A percentile compares a stretch with the other conserved stretches of the same genome.
These are phyloP conservation scores for Ctenomys sociabilis DNA, from an alignment of 2,113 vertebrate species.

Conservation along the genomic window DNA sequence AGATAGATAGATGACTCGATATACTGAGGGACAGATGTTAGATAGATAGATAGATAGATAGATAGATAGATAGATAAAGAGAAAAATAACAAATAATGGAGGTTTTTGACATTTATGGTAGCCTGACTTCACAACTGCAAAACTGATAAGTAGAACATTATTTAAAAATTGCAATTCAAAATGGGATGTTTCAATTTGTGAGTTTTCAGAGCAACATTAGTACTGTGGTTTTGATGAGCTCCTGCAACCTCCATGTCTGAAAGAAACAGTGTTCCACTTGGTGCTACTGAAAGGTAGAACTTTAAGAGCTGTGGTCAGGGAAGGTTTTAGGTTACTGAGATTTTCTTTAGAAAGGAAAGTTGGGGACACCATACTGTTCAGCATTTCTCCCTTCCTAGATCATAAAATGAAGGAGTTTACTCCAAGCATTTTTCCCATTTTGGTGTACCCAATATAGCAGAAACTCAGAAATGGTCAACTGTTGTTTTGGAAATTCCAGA, in stretches of 20 bases:
- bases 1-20: too few species aligned
- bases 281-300: neutral
- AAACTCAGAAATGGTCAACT: neutral
- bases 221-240: neutral
- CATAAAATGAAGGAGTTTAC: neutral
- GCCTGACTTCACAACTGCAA: neutral
- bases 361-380: neutral
- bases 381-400: too few species aligned
- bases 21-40: too few species aligned
- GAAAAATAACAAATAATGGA: neutral
- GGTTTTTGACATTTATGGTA: neutral
- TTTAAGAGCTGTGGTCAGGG: neutral
- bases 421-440: too few species aligned
- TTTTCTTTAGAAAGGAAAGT: too few species aligned
- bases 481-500: neutral
- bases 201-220: neutral
- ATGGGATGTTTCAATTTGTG: slow-evolving; percentile 11
- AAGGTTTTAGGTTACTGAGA: neutral
- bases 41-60: neutral
- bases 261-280: accelerated
- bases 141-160: neutral
- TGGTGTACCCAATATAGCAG: neutral
- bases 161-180: slow-evolving; percentile 30
- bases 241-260: neutral
- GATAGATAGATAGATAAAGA: neutral